phyloP scores from a whole-genome alignment of 2,797 vertebrate genomes.

The Coranthus polyacanthus region DNA sequence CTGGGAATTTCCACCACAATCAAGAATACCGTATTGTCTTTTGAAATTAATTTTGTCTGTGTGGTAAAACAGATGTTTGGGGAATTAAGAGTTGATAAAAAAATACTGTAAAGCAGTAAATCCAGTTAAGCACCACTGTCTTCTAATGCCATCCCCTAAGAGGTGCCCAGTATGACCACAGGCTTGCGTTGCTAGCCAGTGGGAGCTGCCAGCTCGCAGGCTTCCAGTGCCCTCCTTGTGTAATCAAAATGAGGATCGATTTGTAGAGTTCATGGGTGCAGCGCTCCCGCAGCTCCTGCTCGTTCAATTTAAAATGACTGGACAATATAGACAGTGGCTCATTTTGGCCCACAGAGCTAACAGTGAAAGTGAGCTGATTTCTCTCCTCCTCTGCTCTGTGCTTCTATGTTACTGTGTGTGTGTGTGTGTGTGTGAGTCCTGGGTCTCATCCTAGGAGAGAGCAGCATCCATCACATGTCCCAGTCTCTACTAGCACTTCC shows the following conservation, averaged over 20 bases:
- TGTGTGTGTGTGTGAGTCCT: too few species aligned
- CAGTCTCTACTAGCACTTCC: slow-evolving; percentile 58
- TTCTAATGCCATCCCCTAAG: slow-evolving; percentile 42
- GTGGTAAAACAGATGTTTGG: not conserved
- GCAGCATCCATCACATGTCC: slow-evolving; percentile 69
- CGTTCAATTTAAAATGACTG: slow-evolving; percentile 67
- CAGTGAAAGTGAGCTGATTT: too few species aligned
- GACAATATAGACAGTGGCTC: slow-evolving; percentile 44
- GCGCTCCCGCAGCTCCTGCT: slow-evolving; percentile 52
- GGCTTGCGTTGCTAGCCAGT: slow-evolving; percentile 15
- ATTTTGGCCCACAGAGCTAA: slow-evolving; percentile 59
- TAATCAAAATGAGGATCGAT: slow-evolving; percentile 66
- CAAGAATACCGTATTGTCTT: not conserved
- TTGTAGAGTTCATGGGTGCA: slow-evolving; percentile 61
- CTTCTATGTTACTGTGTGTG: too few species aligned
- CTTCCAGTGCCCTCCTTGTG: slow-evolving; percentile 33
- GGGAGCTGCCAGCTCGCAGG: too few species aligned
- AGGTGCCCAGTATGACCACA: slow-evolving; percentile 55
- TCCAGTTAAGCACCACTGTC: slow-evolving; percentile 16
- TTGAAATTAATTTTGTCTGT: not conserved
- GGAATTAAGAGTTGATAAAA: slow-evolving; percentile 18
- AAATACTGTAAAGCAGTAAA: not conserved
- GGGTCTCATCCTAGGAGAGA: too few species aligned
- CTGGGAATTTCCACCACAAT: not conserved
- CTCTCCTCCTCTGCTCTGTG: too few species aligned